Base-by-base conservation (phyloP, 2,888 invertebrate genomes). In the Leptogaster cylindrica region DNA sequence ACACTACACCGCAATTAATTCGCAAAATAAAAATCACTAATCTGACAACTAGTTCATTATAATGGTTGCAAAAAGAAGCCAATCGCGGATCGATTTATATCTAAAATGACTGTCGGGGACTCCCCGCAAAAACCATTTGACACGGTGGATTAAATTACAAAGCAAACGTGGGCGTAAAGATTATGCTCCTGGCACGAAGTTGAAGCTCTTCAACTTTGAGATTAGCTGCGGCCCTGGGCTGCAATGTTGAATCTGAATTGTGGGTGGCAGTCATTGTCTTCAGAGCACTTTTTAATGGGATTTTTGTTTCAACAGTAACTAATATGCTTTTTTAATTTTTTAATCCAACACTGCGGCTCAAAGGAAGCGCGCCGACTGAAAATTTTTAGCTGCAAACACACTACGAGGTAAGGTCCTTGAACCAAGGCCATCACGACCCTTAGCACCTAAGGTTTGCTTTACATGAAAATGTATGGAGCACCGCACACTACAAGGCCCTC, bases 191-290 rank as follows among this genome's bases (percentile, higher is more conserved):
- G 23, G 55, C 36, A 55, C 12, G 55, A 23, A 36, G 25, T 23
- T 12, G n/a, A 36, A 12, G 31, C 31, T 23, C 39, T 39, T 16
- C 25, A 14, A 5, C 23, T 36, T 39, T 39, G 23, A 39, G 39
- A 16, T 55, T 55, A 12, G 16, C 55, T 36, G 16, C n/a, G 25
- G 39, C 36, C 25, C 25, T 46, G 23, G 39, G 23, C 55, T 55
- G 55, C 33, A n/a, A n/a, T n/a, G 55, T 33, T 55, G 55, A 55
- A 55, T 55, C 55, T 55, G 36, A 55, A 55, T 31, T 33, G 52
- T 18, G 18, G 55, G 55, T 36, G 55, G 36, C 23, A n/a, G 55
- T 12, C 55, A 55, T 55, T 55, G 55, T 55, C 55, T 55, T 55
- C 33, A 36, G 8, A 55, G 6, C 33, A 55, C 33, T 36, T 36